A percentile compares a stretch with the other conserved stretches of the same genome.
phyloP scores from a whole-genome alignment of 2,888 invertebrate species.

The Barypeithes pellucidus region DNA sequence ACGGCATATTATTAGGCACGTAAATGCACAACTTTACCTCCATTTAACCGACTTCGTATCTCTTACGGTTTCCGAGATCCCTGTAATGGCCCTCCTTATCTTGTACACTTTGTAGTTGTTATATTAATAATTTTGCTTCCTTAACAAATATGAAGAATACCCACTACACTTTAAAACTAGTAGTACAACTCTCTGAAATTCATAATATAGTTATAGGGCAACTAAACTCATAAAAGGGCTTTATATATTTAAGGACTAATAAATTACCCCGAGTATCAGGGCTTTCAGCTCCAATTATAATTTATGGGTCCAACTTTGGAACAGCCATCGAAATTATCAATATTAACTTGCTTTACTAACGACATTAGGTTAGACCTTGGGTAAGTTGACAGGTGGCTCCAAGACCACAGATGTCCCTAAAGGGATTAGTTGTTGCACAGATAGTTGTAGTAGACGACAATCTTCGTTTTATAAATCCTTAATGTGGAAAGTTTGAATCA shows the following conservation, averaged over 20 bases:
- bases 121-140: too few species aligned
- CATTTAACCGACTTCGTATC: too few species aligned
- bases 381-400: slow-evolving; percentile 45
- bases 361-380: slow-evolving; percentile 36
- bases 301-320: slow-evolving; percentile 10
- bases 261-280: neutral
- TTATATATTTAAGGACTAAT: slow-evolving; percentile 1
- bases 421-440: slow-evolving; percentile 45
- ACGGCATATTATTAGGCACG: too few species aligned
- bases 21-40: too few species aligned
- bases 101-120: too few species aligned
- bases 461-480: slow-evolving; percentile 23
- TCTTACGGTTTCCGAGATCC: too few species aligned
- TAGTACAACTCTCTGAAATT: too few species aligned
- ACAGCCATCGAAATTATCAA: slow-evolving; percentile 27
- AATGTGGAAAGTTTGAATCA: slow-evolving; percentile 38
- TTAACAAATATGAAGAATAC: too few species aligned
- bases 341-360: slow-evolving; percentile 23
- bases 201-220: too few species aligned
- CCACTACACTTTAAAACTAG: too few species aligned
- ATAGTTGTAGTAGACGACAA: too few species aligned
- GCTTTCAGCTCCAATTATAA: slow-evolving; percentile 11
- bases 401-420: slow-evolving; percentile 49
- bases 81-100: too few species aligned
- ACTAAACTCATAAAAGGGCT: neutral